phyloP scores from a whole-genome alignment of 1,140 invertebrate genomes.

The Drosophila pallidifrons region DNA sequence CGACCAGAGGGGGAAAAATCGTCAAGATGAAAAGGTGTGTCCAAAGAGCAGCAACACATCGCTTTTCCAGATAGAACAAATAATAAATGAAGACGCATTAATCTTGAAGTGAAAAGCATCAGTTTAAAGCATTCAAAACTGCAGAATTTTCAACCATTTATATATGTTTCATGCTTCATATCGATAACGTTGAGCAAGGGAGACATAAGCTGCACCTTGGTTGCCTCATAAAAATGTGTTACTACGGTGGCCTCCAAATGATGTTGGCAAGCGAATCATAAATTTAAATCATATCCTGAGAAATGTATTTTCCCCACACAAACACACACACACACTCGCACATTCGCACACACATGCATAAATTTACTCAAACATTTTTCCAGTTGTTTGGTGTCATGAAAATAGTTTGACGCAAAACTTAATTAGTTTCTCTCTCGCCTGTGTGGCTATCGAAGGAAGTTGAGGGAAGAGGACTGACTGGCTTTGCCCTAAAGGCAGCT shows the following conservation, averaged over 20 bases:
- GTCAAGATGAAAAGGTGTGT: constrained; percentile 9
- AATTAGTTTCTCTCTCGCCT: constrained; percentile 66
- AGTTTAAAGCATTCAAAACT: neutral
- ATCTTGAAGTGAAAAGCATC: neutral
- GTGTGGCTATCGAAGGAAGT: neutral
- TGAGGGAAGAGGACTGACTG: neutral
- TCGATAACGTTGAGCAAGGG: constrained; percentile 1
- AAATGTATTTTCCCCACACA: constrained; percentile 38
- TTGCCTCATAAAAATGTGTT: constrained; percentile 40
- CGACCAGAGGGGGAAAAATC: neutral
- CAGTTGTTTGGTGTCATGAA: constrained; percentile 40
- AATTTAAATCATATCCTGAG: constrained; percentile 40
- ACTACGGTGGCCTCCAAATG: constrained; percentile 23
- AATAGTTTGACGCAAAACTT: constrained; percentile 81
- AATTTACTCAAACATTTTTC: constrained; percentile 58
- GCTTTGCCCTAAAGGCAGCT: constrained; percentile 25
- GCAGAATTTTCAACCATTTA: constrained; percentile 4
- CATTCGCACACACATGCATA: constrained; percentile 50
- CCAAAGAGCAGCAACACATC: neutral
- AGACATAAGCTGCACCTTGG: neutral
- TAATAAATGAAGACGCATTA: neutral
- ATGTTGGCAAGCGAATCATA: constrained; percentile 36
- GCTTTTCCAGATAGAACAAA: constrained; percentile 2
- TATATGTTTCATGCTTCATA: neutral
- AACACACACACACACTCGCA: constrained; percentile 23